Percentiles rank a stretch among this genome's conserved stretches.
phyloP scores from a whole-genome alignment of 1,140 invertebrate species.

The Sesamia nonagrioides region DNA sequence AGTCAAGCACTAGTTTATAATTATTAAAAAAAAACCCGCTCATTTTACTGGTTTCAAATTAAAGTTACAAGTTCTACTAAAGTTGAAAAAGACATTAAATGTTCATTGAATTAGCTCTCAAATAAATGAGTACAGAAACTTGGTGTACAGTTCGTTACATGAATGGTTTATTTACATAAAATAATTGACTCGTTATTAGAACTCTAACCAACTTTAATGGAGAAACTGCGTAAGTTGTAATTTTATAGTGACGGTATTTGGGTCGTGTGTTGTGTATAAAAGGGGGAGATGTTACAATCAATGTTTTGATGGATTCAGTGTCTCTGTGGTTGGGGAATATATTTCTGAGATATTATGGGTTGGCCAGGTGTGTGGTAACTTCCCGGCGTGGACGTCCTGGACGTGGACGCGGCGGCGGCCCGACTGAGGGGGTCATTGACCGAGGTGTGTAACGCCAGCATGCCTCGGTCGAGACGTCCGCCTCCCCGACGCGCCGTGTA shows the following conservation, averaged over 20 bases:
- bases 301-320: background rate
- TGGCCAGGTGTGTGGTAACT: too few relatives aligned
- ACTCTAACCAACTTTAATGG: background rate
- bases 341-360: too few relatives aligned
- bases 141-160: background rate
- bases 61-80: background rate
- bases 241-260: background rate
- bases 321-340: too few relatives aligned
- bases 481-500: too few relatives aligned
- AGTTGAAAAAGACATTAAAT: background rate
- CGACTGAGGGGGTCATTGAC: too few relatives aligned
- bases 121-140: background rate
- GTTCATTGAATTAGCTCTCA: background rate
- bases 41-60: background rate
- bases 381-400: too few relatives aligned
- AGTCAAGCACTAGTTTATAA: too few relatives aligned
- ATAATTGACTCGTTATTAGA: background rate
- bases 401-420: too few relatives aligned
- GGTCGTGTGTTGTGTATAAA: background rate
- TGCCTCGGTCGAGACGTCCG: too few relatives aligned
- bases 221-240: background rate
- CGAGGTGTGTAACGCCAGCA: too few relatives aligned
- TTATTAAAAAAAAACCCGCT: too few relatives aligned
- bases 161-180: background rate
- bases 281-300: background rate